Evolutionary conservation across 2,888 invertebrate genomes (phyloP), one percentile per base, ranked within the genome.

Genomic region (Drosophila meridiana): DNA sequence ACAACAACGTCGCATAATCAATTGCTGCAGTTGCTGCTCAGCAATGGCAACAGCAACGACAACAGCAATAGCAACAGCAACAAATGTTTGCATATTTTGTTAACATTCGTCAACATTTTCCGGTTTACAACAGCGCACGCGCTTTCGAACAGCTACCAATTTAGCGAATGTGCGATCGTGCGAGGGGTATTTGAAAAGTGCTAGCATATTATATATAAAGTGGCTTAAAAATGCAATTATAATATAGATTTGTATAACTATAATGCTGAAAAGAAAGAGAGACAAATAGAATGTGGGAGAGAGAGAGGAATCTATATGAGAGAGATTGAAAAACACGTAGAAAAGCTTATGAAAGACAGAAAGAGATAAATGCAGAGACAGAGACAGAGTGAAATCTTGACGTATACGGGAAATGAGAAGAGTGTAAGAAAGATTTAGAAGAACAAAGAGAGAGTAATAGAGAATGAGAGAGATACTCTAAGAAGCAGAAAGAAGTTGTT

Each of bases 71-170:
- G 43, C 62, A 56, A 63, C 13, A 38, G 69, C 72, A 81, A 73
- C 43, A 63, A 68, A 43, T 76, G 79, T 81, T 84, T 86, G 87
- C 79, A 80, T 79, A 82, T 71, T 83, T 83, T 82, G 82, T 78
- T 69, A 76, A 74, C 80, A 83, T 85, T 86, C 82, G 74, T 81
- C 82, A 73, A 84, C 69, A 81, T 83, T 84, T 84, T 85, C 84
- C 86, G 87, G 87, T 82, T 86, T 76, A 45, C 57, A 65, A 68
- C 32, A 66, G 61, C 70, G 70, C 78, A 82, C 83, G 83, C 80
- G 74, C 86, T 72, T 84, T 83, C 59, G 63, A 67, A 52, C 69
- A 45, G 80, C 56, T 80, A 80, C 40, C 65, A 69, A 66, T 69
- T 53, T 40, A 28, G 52, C 26, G 30, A 50, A 11, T 20, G 52